phyloP scores from a whole-genome alignment of 1,140 invertebrate genomes.

The Atta texana region DNA sequence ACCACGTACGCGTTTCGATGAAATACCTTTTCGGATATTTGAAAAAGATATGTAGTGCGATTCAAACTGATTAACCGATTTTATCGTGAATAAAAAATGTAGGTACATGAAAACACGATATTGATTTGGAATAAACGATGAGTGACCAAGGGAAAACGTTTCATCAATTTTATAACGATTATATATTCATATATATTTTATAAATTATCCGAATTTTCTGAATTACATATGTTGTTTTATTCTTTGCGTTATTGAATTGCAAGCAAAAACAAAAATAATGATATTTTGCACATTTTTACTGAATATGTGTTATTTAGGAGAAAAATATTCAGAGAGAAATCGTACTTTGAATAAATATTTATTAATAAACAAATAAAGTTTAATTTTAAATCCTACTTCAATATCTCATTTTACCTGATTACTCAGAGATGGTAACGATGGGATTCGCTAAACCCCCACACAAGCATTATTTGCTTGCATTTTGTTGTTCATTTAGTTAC shows the following conservation, averaged over 20 bases:
- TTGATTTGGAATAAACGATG: not conserved
- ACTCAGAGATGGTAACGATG: conserved; percentile 21
- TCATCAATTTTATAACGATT: not conserved
- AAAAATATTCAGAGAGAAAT: conserved; percentile 32
- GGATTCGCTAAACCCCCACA: conserved; percentile 27
- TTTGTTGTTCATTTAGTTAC: conserved; percentile 53
- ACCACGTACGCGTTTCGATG: not conserved
- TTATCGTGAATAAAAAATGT: not conserved
- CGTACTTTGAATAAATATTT: conserved; percentile 35
- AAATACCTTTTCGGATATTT: conserved; percentile 13
- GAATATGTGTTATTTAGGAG: not conserved
- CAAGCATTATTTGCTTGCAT: conserved; percentile 42
- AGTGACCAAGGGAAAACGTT: not conserved
- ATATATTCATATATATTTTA: conserved; percentile 18
- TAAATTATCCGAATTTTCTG: not conserved
- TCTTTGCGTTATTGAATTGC: conserved; percentile 10
- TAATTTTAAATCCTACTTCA: conserved; percentile 51
- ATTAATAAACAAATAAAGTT: conserved; percentile 51
- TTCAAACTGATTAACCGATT: not conserved
- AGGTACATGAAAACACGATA: not conserved
- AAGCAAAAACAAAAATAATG: conserved; percentile 7
- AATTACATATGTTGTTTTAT: not conserved
- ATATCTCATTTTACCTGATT: conserved; percentile 53
- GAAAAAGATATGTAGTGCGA: not conserved
- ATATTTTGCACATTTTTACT: conserved; percentile 19